phyloP scores from a whole-genome alignment of 1,140 invertebrate genomes.

The Schlechtendalia chinensis region DNA sequence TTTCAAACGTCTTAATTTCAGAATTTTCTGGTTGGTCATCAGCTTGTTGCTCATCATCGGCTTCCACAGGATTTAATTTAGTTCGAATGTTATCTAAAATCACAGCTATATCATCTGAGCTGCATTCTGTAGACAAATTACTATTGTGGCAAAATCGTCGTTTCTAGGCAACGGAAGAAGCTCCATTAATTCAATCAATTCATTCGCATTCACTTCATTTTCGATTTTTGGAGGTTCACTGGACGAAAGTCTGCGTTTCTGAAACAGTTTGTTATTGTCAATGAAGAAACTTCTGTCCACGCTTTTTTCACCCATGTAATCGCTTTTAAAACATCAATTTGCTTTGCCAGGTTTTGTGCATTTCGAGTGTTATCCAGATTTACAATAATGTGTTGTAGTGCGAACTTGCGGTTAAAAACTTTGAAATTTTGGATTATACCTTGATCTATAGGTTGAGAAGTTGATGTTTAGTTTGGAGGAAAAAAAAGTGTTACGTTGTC shows the following conservation, averaged over 20 bases:
- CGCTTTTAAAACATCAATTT: neutral
- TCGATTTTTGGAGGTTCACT: neutral
- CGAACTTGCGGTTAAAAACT: neutral
- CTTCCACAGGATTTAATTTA: no score
- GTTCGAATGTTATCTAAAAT: no score
- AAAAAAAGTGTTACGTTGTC: no score
- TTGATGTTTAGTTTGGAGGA: neutral
- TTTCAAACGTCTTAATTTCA: slow-evolving; percentile 2
- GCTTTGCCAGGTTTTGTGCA: neutral
- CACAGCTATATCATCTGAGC: no score
- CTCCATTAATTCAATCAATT: neutral
- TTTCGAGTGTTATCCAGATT: neutral
- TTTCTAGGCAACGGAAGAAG: neutral
- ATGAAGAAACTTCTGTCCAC: no score
- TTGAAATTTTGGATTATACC: neutral
- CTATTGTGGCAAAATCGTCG: neutral
- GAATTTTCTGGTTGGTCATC: neutral
- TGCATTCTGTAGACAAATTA: neutral
- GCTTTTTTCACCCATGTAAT: neutral
- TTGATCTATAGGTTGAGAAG: neutral
- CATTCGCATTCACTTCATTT: neutral
- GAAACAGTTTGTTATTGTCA: neutral
- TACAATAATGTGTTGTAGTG: neutral
- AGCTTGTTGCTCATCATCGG: neutral
- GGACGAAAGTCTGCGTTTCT: neutral